These are phyloP conservation scores for Ctenodactylus gundi DNA, from an alignment of 2,113 vertebrate genomes.

Conservation along the genomic window DNA sequence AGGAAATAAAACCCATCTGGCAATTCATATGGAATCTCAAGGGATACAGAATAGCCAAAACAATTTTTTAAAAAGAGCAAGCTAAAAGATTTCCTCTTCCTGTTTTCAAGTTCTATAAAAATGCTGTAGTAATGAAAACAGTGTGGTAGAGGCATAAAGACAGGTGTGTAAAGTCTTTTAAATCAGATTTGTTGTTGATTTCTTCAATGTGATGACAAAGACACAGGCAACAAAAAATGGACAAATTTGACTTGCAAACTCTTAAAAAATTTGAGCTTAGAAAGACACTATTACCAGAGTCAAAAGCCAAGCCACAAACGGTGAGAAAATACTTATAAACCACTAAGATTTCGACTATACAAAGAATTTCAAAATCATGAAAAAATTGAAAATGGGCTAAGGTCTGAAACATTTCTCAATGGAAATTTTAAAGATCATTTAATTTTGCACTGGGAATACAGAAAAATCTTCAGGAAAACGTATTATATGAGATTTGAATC, in stretches of 20 bases:
- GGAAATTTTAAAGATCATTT: neutral
- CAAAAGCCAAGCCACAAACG: neutral
- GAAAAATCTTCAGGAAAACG: neutral
- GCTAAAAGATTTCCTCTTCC: neutral
- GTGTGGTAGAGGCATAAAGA: neutral
- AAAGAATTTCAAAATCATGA: neutral
- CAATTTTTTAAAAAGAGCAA: neutral
- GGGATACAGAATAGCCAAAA: neutral
- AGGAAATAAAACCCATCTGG: neutral
- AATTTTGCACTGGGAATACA: neutral
- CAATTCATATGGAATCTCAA: neutral
- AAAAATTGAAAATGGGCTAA: neutral
- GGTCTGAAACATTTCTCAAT: neutral
- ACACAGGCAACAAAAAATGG: neutral
- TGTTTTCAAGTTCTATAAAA: neutral
- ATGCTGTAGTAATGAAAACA: neutral
- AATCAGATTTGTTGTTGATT: neutral
- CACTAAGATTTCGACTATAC: neutral
- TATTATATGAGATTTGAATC: neutral
- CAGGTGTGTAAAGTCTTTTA: neutral
- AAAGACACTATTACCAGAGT: neutral
- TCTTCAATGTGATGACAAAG: neutral
- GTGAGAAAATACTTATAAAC: neutral
- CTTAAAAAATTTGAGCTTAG: neutral
- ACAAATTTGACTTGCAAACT: neutral